Evolutionary conservation across 2,888 invertebrate genomes (phyloP).

Genomic region (Scaptomyza polygonia): DNA sequence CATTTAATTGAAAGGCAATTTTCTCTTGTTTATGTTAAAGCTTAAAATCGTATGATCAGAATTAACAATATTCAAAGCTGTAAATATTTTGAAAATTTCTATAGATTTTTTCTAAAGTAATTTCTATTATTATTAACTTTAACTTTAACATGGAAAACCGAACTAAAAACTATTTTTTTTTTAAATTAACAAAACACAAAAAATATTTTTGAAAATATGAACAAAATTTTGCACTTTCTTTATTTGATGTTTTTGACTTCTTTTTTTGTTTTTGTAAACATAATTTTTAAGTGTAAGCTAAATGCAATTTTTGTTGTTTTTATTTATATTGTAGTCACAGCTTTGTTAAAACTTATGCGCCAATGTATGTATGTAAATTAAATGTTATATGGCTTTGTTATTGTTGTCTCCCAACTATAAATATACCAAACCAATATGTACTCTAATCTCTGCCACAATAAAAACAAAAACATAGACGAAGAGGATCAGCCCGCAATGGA

Average conservation of each 20-base stretch:
- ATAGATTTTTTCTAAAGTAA: no score
- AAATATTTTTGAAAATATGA: conserved; percentile 15
- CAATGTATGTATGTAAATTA: conserved; percentile 74
- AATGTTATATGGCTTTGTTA: conserved; percentile 63
- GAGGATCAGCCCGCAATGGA: conserved; percentile 62
- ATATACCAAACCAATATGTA: conserved; percentile 15
- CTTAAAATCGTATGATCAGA: background rate
- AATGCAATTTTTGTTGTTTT: conserved; percentile 35
- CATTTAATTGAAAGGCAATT: background rate
- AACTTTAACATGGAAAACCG: conserved; percentile 7
- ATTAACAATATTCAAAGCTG: background rate
- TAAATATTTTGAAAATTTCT: background rate
- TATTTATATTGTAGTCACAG: conserved; percentile 53
- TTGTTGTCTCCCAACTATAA: conserved; percentile 44
- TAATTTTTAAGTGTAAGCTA: conserved; percentile 18
- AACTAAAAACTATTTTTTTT: conserved; percentile 28
- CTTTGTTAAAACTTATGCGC: conserved; percentile 69
- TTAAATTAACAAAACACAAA: conserved; percentile 13
- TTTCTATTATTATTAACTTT: background rate
- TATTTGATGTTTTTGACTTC: conserved; percentile 22
- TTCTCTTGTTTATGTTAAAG: conserved; percentile 19
- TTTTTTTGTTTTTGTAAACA: conserved; percentile 19
- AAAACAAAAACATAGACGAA: conserved; percentile 44
- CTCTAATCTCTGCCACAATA: conserved; percentile 32
- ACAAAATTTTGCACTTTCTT: conserved; percentile 70